Evolutionary conservation across 2,113 vertebrate species (phyloP).

Genomic region (Polypterus senegalus): DNA sequence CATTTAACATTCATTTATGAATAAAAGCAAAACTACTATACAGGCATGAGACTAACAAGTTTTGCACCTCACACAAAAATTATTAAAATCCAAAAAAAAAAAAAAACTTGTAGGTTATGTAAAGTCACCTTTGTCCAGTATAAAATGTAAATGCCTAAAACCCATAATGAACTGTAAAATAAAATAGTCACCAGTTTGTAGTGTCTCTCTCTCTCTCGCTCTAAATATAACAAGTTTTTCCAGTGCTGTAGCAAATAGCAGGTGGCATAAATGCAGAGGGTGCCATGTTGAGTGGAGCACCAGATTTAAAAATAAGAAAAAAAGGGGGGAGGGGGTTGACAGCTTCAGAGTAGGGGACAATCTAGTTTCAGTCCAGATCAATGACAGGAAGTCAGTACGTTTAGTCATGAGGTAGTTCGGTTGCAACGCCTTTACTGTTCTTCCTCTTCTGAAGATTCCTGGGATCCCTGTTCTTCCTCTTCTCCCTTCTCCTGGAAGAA

Average conservation of each 20-base stretch:
- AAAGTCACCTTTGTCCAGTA: constrained; percentile 65
- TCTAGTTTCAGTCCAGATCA: constrained; percentile 50
- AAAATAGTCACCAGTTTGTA: constrained; percentile 35
- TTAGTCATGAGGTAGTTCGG: constrained; percentile 63
- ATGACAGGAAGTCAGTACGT: constrained; percentile 54
- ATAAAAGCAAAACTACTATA: too few relatives aligned
- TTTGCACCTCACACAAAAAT: background rate
- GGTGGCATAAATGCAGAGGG: constrained; percentile 34
- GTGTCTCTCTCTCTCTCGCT: constrained; percentile 35
- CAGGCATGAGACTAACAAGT: background rate
- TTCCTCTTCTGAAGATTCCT: constrained; percentile 86
- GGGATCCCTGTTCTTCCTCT: constrained; percentile 73
- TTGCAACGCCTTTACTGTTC: constrained; percentile 68
- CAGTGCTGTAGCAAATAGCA: constrained; percentile 52
- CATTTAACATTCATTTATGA: too few relatives aligned
- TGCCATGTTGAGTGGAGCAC: constrained; percentile 14
- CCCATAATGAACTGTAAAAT: constrained; percentile 23
- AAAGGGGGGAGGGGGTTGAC: background rate
- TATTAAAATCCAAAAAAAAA: background rate
- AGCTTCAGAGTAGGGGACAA: background rate
- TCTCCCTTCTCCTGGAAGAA: constrained; percentile 65
- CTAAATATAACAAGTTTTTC: constrained; percentile 47
- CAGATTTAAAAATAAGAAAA: too few relatives aligned
- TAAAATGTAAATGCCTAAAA: constrained; percentile 43
- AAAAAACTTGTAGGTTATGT: constrained; percentile 21